Evolutionary conservation across 2,888 invertebrate genomes (phyloP).

Genomic region (Choreutis nemorana): DNA sequence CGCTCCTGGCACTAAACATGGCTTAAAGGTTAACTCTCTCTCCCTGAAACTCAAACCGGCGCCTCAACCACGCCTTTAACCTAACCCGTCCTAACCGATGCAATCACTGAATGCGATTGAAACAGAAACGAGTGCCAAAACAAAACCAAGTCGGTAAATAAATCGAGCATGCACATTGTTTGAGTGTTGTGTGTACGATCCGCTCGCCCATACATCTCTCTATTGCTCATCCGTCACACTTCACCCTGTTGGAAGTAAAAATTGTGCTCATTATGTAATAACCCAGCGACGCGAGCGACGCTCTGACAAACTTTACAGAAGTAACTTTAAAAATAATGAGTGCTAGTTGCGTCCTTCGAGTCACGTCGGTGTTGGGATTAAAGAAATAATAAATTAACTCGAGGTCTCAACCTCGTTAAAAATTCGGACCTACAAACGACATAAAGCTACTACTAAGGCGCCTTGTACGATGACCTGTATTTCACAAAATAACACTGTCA

Average conservation of each 20-base stretch:
- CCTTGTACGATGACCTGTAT: conserved; percentile 36
- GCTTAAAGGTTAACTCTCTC: conserved; percentile 15
- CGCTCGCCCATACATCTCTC: conserved; percentile 61
- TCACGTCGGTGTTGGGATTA: conserved; percentile 26
- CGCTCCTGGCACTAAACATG: conserved; percentile 89
- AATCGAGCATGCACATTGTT: conserved; percentile 41
- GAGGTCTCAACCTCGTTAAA: conserved; percentile 31
- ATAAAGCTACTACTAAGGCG: conserved; percentile 61
- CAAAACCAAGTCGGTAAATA: conserved; percentile 33
- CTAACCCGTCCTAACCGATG: conserved; percentile 37
- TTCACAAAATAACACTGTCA: no score
- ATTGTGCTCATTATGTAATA: conserved; percentile 31
- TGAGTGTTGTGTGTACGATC: conserved; percentile 38
- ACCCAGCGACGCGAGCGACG: conserved; percentile 34
- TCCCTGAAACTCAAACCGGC: conserved; percentile 40
- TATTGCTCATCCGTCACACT: conserved; percentile 44
- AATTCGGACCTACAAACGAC: conserved; percentile 56
- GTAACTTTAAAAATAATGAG: no score
- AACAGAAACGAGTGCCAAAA: conserved; percentile 50
- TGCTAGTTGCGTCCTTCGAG: no score
- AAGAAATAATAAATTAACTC: conserved; percentile 25
- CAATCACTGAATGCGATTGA: conserved; percentile 66
- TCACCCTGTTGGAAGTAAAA: conserved; percentile 46
- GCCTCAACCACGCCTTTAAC: conserved; percentile 22
- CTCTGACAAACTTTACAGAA: no score